phyloP scores from a whole-genome alignment of 2,797 vertebrate genomes.

The Sternarchorhynchus goeldii region DNA sequence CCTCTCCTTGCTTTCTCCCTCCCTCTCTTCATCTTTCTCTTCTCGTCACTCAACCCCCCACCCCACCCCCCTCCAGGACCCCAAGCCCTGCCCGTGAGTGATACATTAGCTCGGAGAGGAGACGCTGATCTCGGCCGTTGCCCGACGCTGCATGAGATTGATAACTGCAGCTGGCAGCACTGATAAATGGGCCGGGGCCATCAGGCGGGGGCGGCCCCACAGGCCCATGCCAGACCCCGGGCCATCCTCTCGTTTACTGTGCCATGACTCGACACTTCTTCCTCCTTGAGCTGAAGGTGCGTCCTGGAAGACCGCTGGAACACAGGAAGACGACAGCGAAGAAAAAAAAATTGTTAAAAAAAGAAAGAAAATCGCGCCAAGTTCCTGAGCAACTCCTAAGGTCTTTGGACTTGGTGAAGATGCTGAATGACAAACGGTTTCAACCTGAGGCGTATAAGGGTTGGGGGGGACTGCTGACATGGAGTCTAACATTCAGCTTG shows the following conservation, averaged over 20 bases:
- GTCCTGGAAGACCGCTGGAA: slow-evolving; percentile 22
- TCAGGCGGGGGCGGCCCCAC: slow-evolving; percentile 37
- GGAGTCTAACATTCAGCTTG: not conserved
- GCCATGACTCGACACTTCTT: slow-evolving; percentile 51
- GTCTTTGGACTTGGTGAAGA: not conserved
- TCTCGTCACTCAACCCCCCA: slow-evolving; percentile 20
- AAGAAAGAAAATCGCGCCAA: not conserved
- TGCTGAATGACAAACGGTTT: slow-evolving; percentile 27
- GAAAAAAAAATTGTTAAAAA: not conserved
- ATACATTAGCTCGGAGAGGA: slow-evolving; percentile 25
- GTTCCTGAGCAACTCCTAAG: slow-evolving; percentile 2
- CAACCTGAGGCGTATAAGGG: not conserved
- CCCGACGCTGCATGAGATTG: slow-evolving; percentile 44
- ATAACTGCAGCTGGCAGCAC: slow-evolving; percentile 47
- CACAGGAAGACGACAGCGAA: not conserved
- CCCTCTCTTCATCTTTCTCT: slow-evolving; percentile 3
- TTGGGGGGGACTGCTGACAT: not conserved
- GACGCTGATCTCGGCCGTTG: slow-evolving; percentile 40
- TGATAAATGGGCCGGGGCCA: slow-evolving; percentile 48
- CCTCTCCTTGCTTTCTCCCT: slow-evolving; percentile 23
- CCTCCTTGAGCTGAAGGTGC: slow-evolving; percentile 37
- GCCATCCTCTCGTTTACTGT: slow-evolving; percentile 53
- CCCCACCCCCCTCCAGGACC: not conserved
- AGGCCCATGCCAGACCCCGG: slow-evolving; percentile 36
- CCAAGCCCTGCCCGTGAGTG: slow-evolving; percentile 4